Evolutionary conservation across 2,797 vertebrate genomes (phyloP), one percentile per base, ranked within the genome.

Genomic region (Macropus fuliginosus): DNA sequence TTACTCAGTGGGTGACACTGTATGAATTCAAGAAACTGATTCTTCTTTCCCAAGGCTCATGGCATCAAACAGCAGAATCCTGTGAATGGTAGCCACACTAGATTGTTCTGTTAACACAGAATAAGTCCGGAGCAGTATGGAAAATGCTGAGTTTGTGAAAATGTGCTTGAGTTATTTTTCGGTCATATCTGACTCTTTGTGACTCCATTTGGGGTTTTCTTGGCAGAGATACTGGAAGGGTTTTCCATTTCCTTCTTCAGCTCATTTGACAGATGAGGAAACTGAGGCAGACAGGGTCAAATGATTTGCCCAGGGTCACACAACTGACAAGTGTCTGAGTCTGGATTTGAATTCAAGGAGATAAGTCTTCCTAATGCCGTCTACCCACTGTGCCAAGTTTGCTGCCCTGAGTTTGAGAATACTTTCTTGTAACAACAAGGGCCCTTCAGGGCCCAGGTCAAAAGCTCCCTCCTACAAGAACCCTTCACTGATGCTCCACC

Each of bases 1-100:
- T 97, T 95, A 94, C 94, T 92, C 81, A 55, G 54, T 87, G 74
- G 93, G 93, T 81, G 74, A 18, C 54, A 50, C n/a, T 95, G 11
- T 62, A 2, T 31, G 90, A 81, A 40, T 81, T 50, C 28, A 92
- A 92, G 55, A 95, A 93, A 91, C 52, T 34, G 74, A 87, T n/a
- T 91, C 95, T 91, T 92, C 31, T 74, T 81, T 54, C 56, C 31
- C 2, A 5, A 93, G 74, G 29, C 29, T 95, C 46, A 52, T 91
- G 29, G 2, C 59, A 54, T 89, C 92, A 66, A 92, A 92, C 8
- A 92, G 55, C 40, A 94, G 91, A 95, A 90, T 91, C 6, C 24
- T 46, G 56, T 16, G 11, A 54, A 90, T n/a, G 29, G 34, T 31
- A 91, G 81, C 13, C 34, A 24, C 56, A 62, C 46, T 9, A 29